A percentile compares a stretch with the other conserved stretches of the same genome.
Conservation (phyloP, 2,113 vertebrate species). For the Picathartes gymnocephalus region DNA sequence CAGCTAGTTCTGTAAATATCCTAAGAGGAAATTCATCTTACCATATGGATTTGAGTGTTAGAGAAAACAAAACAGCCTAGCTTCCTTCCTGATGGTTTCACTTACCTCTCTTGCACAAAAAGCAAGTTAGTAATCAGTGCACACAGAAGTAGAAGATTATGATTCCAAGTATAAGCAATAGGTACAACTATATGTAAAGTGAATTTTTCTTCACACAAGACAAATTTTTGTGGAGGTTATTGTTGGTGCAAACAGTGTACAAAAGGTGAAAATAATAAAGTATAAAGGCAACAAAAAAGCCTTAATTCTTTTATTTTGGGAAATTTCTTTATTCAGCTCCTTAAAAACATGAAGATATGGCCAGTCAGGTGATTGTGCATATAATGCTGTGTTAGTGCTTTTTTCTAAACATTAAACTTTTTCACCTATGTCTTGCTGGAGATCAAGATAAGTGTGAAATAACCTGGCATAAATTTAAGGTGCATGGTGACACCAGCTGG, state of each 20-base stretch:
- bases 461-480: background rate
- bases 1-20: background rate
- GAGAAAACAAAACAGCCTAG: background rate
- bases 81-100: background rate
- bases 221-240: background rate
- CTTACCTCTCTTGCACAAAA: background rate
- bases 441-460: background rate
- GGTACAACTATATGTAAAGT: background rate
- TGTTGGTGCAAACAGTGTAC: background rate
- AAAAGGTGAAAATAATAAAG: background rate
- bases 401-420: background rate
- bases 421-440: background rate
- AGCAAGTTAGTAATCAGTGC: background rate
- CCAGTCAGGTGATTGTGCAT: background rate
- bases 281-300: background rate
- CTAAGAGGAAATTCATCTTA: background rate
- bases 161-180: background rate
- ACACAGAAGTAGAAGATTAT: background rate
- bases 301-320: background rate
- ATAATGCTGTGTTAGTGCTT: background rate
- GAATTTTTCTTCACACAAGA: background rate
- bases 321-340: background rate
- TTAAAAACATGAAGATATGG: background rate
- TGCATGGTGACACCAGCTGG: slow-evolving; percentile 14
- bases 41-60: background rate